A percentile compares a stretch with the other conserved stretches of the same genome.
Conservation (phyloP, 2,113 vertebrate species). For the Limanda limanda region DNA sequence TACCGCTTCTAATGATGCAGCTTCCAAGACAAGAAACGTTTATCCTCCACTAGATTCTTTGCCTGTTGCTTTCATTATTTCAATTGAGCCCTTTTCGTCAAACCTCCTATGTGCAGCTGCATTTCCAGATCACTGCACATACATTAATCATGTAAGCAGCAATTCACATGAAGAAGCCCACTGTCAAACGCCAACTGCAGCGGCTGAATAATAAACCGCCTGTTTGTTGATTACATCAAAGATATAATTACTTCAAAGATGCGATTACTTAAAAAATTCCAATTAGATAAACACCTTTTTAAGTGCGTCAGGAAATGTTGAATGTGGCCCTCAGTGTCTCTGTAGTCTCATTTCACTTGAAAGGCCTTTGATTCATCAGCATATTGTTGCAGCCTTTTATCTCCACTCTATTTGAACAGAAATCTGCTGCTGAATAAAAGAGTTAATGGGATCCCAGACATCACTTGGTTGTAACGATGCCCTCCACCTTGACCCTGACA, state of each 20-base stretch:
- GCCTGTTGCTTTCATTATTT: no score
- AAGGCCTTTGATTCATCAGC: conserved; percentile 80
- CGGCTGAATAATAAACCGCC: conserved; percentile 48
- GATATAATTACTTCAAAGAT: conserved; percentile 78
- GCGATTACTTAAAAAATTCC: conserved; percentile 72
- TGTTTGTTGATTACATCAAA: conserved; percentile 80
- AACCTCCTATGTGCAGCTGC: no score
- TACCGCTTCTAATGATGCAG: no score
- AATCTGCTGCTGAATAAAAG: conserved; percentile 75
- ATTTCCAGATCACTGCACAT: neutral
- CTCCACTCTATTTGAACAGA: conserved; percentile 79
- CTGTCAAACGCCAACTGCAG: conserved; percentile 14
- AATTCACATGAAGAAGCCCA: conserved; percentile 22
- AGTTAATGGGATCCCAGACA: conserved; percentile 79
- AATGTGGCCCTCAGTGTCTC: conserved; percentile 52
- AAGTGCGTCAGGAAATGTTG: conserved; percentile 66
- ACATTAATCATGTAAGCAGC: conserved; percentile 16
- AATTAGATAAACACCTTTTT: conserved; percentile 78
- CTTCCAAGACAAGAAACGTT: no score
- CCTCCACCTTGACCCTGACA: conserved; percentile 71
- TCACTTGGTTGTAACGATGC: conserved; percentile 75
- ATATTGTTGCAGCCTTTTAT: conserved; percentile 81
- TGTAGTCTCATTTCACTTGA: conserved; percentile 78
- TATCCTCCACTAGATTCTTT: no score
- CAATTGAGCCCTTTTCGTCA: no score